These are phyloP conservation scores for Gambusia affinis DNA, from an alignment of 2,113 vertebrate genomes.

Conservation along the genomic window DNA sequence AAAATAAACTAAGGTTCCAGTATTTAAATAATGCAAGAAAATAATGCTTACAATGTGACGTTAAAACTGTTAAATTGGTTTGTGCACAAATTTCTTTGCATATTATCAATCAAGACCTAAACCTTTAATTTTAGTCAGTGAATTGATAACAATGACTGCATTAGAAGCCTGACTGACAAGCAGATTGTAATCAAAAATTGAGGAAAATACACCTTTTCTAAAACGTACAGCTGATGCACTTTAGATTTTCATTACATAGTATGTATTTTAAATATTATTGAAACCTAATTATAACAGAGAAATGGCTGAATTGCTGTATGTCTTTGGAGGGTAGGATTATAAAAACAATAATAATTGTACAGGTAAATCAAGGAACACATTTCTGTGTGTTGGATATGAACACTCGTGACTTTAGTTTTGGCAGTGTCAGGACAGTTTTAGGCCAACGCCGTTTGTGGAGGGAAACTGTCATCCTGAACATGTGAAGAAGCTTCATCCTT, in stretches of 20 bases:
- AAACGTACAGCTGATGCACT: background rate
- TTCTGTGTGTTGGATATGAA: background rate
- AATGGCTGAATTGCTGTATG: no score
- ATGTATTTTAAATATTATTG: background rate
- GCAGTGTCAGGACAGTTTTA: no score
- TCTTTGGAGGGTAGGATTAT: no score
- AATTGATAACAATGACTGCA: background rate
- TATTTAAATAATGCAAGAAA: background rate
- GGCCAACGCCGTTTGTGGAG: background rate
- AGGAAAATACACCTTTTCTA: background rate
- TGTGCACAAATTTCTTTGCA: background rate
- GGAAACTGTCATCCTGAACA: background rate
- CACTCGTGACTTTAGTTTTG: background rate
- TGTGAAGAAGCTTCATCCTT: background rate
- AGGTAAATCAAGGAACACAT: background rate
- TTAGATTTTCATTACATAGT: background rate
- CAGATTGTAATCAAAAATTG: background rate
- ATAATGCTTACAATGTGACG: background rate
- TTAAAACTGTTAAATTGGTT: background rate
- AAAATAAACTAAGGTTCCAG: background rate
- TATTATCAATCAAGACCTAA: background rate
- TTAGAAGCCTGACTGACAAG: background rate
- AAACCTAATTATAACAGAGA: no score
- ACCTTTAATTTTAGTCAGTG: background rate
- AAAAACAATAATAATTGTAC: background rate